Percentiles rank a stretch among this genome's conserved stretches.
Evolutionary conservation across 2,113 vertebrate species (phyloP).

Genomic region (Solea solea): DNA sequence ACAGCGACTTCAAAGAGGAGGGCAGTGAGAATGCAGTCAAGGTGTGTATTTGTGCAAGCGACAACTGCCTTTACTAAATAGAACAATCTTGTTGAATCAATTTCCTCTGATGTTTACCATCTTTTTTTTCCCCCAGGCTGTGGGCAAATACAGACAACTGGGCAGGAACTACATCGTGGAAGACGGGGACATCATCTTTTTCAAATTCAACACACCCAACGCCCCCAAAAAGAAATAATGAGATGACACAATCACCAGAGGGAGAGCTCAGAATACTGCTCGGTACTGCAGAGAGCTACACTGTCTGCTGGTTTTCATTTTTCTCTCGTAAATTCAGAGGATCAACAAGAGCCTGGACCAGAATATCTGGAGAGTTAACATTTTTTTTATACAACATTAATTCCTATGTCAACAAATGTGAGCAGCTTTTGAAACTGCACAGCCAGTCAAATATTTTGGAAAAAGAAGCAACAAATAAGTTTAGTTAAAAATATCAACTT

Average conservation of each 20-base stretch:
- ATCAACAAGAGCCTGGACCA: conserved; percentile 15
- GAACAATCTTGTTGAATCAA: neutral
- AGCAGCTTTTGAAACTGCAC: neutral
- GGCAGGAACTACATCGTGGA: conserved; percentile 97
- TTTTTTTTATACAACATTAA: neutral
- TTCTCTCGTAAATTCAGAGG: conserved; percentile 25
- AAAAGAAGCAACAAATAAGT: neutral
- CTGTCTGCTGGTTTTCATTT: conserved; percentile 49
- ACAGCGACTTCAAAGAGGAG: conserved; percentile 95
- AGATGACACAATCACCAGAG: conserved; percentile 33
- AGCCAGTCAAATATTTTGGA: conserved; percentile 1
- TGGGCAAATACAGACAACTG: conserved; percentile 98
- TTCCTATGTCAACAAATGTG: conserved; percentile 8
- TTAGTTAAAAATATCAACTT: neutral
- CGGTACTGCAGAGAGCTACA: conserved; percentile 13
- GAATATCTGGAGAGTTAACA: neutral
- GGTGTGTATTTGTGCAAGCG: conserved; percentile 72
- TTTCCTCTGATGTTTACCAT: neutral
- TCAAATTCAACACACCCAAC: conserved; percentile 99
- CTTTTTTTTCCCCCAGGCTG: conserved; percentile 82
- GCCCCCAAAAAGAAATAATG: conserved; percentile 97
- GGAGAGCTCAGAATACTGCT: conserved; percentile 37
- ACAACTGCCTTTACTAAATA: neutral
- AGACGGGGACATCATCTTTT: conserved; percentile 99
- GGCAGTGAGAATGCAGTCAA: conserved; percentile 93